Evolutionary conservation across 2,888 invertebrate genomes (phyloP), one percentile per base, ranked within the genome.

Genomic region (Danaus chrysippus): DNA sequence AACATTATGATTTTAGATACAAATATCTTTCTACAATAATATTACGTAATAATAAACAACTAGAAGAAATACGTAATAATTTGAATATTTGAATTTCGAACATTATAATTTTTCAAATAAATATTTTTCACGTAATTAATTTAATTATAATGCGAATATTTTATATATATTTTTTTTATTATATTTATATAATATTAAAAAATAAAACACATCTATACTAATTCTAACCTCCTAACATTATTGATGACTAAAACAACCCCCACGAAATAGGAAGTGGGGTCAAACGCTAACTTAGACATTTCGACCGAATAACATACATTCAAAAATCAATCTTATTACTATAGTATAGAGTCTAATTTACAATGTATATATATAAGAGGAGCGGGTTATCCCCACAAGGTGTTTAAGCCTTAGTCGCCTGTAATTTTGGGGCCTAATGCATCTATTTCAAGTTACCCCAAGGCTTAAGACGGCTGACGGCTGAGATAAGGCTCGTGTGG

Each of bases 341-440:
- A 15, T 3, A 11, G 0, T 0, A 41, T 68, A 79, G 54, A 68
- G 76, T 72, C 67, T 10, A 10, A 72, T 75, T 66, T 74, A 73
- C 74, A 72, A 73, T 67, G 71, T 66, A 63, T 65, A 34, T 23
- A 56, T 19, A 54, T 65, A 72, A 66, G 49, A 82, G 78, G 85
- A 79, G 82, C 79, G 79, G 81, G 81, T 82, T 80, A 70, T 68
- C 76, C 82, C 83, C 87, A 87, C 87, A 83, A 87, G 89, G 90
- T 89, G 86, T 87, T 83, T 82, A 83, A 84, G 86, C 84, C 88
- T 86, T 88, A 89, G 88, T 87, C 86, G 86, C 84, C 88, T 87
- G 89, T 89, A 90, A 90, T 90, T 90, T 87, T 83, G 88, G 84
- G 78, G 83, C 86, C 88, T 91, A 90, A 91, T 91, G 89, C 89